phyloP scores from a whole-genome alignment of 2,113 vertebrate species.

The Pholis gunnellus region DNA sequence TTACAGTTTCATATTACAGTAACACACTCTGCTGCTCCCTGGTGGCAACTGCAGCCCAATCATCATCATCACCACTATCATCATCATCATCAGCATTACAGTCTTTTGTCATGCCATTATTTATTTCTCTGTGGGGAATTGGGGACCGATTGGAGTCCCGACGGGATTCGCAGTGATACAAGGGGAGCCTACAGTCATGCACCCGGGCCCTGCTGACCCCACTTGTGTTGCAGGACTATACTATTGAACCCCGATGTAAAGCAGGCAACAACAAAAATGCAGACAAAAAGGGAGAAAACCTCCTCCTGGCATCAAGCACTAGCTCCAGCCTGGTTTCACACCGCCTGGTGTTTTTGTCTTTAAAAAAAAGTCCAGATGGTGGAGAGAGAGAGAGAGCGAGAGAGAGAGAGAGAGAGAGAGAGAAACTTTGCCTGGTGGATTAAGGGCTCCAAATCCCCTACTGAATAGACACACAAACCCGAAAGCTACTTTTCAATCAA shows the following conservation, averaged over 20 bases:
- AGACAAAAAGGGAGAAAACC: conserved; percentile 34
- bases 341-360: conserved; percentile 82
- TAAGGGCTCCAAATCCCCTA: conserved; percentile 82
- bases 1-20: conserved; percentile 38
- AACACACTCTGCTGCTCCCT: conserved; percentile 77
- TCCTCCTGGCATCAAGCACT: conserved; percentile 65
- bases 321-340: conserved; percentile 75
- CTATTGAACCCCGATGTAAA: conserved; percentile 65
- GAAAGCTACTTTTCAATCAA: conserved; percentile 78
- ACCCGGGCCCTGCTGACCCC: conserved; percentile 28
- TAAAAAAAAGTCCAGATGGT: conserved; percentile 85
- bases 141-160: not conserved
- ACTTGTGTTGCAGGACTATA: conserved; percentile 56
- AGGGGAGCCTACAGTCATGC: conserved; percentile 2
- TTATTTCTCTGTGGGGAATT: conserved; percentile 13
- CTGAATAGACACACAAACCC: conserved; percentile 80
- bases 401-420: not conserved
- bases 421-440: conserved; percentile 82
- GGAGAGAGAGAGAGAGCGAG: conserved; percentile 33
- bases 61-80: not conserved
- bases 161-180: conserved; percentile 9
- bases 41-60: conserved; percentile 66
- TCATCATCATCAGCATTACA: conserved; percentile 30
- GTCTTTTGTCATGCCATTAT: conserved; percentile 41
- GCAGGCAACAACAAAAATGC: conserved; percentile 47